A percentile compares a stretch with the other conserved stretches of the same genome.
Evolutionary conservation across 2,888 invertebrate species (phyloP).

Genomic region (Trachelus stipa): DNA sequence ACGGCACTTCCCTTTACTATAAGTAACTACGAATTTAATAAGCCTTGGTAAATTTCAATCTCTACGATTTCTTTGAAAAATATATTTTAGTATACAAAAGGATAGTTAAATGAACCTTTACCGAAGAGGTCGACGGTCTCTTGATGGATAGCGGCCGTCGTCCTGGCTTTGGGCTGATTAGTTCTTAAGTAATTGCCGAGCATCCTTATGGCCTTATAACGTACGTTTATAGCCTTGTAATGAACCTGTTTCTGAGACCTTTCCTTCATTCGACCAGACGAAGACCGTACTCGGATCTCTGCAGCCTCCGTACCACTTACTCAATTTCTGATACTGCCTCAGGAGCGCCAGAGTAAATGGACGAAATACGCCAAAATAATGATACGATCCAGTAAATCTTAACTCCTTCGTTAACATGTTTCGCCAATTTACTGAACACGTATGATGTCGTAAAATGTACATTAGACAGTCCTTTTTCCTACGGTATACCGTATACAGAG

Average conservation of each 20-base stretch:
- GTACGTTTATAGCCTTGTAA: constrained; percentile 60
- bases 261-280: constrained; percentile 28
- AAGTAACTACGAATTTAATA: neutral
- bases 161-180: constrained; percentile 55
- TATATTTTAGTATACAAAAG: neutral
- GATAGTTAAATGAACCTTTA: constrained; percentile 20
- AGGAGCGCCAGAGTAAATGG: neutral
- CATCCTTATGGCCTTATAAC: constrained; percentile 57
- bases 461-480: neutral
- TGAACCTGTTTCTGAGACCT: constrained; percentile 57
- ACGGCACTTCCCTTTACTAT: neutral
- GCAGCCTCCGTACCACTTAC: neutral
- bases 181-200: constrained; percentile 60
- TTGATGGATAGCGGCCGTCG: constrained; percentile 34
- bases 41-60: neutral
- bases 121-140: constrained; percentile 33
- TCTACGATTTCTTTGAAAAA: neutral
- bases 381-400: neutral
- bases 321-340: neutral
- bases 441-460: neutral
- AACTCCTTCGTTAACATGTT: neutral
- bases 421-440: neutral
- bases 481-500: neutral
- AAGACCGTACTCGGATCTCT: neutral
- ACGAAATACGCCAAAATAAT: neutral